Percentiles rank a stretch among this genome's conserved stretches.
Conservation (phyloP, 2,797 vertebrate species). For the Philypnodon macrostomus region DNA sequence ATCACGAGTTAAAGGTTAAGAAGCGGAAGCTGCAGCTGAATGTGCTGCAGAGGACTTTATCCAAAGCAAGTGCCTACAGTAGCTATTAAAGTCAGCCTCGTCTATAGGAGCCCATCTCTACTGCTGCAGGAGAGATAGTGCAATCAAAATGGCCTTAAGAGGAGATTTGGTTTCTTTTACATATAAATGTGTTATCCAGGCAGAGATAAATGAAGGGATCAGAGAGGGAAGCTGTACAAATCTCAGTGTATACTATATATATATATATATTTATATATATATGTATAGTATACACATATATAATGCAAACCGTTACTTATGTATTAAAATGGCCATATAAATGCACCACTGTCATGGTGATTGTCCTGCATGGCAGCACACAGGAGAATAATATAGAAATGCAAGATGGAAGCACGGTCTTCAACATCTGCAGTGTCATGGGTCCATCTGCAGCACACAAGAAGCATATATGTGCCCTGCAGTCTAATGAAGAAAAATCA, state of each 20-base stretch:
- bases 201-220: constrained; percentile 24
- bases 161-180: constrained; percentile 39
- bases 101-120: constrained; percentile 13
- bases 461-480: background rate
- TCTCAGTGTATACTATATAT: constrained; percentile 27
- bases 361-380: constrained; percentile 29
- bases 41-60: constrained; percentile 18
- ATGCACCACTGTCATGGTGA: constrained; percentile 43
- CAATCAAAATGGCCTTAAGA: constrained; percentile 32
- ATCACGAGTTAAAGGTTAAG: constrained; percentile 17
- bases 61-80: constrained; percentile 10
- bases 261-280: too few species aligned
- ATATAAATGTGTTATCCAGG: constrained; percentile 26
- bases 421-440: background rate
- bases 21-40: constrained; percentile 8
- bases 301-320: constrained; percentile 55
- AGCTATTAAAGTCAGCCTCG: constrained; percentile 18
- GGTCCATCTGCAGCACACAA: background rate
- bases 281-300: too few species aligned
- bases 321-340: constrained; percentile 58
- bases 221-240: constrained; percentile 13
- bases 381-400: constrained; percentile 13
- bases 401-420: too few species aligned
- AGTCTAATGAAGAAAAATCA: background rate
- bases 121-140: constrained; percentile 25